Evolutionary conservation across 2,797 vertebrate genomes (phyloP).

Genomic region (Cryptoprocta ferox): DNA sequence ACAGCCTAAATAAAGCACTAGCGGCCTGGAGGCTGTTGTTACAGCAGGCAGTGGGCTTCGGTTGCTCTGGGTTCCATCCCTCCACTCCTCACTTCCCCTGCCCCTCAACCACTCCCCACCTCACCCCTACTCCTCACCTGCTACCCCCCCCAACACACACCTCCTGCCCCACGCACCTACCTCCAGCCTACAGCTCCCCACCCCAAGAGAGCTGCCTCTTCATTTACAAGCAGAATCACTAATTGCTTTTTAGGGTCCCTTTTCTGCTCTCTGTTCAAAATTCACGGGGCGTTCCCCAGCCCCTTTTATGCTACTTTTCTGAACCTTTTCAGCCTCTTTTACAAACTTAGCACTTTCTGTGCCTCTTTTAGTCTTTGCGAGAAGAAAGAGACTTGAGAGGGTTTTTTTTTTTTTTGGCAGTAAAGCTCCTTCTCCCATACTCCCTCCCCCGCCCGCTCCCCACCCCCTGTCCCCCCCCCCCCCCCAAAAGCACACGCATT

Average conservation of each 20-base stretch:
- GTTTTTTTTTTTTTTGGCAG: conserved; percentile 77
- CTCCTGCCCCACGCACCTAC: conserved; percentile 64
- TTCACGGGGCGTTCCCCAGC: conserved; percentile 88
- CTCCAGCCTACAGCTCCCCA: conserved; percentile 77
- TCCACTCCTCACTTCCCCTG: background rate
- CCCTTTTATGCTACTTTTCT: conserved; percentile 88
- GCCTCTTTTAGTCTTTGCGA: conserved; percentile 84
- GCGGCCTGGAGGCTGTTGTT: background rate
- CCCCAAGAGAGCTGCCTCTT: conserved; percentile 80
- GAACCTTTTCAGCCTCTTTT: conserved; percentile 90
- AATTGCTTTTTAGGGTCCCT: conserved; percentile 90
- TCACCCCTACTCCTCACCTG: conserved; percentile 34
- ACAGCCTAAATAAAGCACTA: background rate
- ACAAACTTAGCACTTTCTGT: conserved; percentile 91
- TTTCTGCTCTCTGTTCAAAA: conserved; percentile 90
- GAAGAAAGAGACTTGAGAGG: conserved; percentile 80
- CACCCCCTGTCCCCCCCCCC: conserved; percentile 60
- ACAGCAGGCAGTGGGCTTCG: rapidly evolving
- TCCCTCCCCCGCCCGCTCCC: conserved; percentile 62
- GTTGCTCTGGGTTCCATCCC: background rate
- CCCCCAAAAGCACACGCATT: conserved; percentile 88
- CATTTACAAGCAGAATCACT: conserved; percentile 89
- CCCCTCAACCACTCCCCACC: background rate
- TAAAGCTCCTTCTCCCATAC: conserved; percentile 78
- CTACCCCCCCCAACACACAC: conserved; percentile 48